Base-by-base conservation (phyloP, 2,113 vertebrate genomes). In the Puma concolor region DNA sequence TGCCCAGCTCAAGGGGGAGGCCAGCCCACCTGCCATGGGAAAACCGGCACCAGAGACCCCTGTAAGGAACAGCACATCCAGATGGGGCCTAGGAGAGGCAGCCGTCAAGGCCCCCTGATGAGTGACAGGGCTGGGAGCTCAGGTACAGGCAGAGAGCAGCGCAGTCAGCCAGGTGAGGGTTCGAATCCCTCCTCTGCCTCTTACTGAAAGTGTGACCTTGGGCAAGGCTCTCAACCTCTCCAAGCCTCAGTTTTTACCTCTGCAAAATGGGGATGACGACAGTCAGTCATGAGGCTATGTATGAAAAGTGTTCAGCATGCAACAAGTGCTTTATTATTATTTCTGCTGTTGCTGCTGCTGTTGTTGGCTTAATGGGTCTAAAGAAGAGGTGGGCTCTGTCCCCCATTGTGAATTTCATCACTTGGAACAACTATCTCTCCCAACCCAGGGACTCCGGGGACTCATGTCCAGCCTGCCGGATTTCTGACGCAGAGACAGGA, bases 321-420 rank as follows among this genome's bases (percentile, higher is more conserved):
- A 25, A 12, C 0, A 0, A 69, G 41, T 3, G 14, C 31, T 27
- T 67, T 83, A 19, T 27, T 50, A 8, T 74, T 17, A 19, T 14
- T 31, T 19, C 16, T 44, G 44, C 44, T 44, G 44, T 14, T 54
- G n/a, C 23, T 60, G 2, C 0, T 31, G 74, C 7, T 67, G 36
- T 5, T 60, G 7, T 27, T 71, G 41, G 31, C 25, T 31, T 14
- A 57, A 21, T 31, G 36, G 29, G 7, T 38, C 88, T 86, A 4
- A 38, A 38, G 12, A 1, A 21, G 7, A 86, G 71, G 29, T 4
- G 5, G 10, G 5, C 31, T 48, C 50, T 74, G 25, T 33, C 50
- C 21, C 41, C 29, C 0, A 21, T 27, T n/a, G 12, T 29, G 25
- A 88, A 48, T 74, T 66, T 57, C 36, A 7, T 41, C 60, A 27